Evolutionary conservation across 2,888 invertebrate species (phyloP), one percentile per base, ranked within the genome.

Genomic region (Mesochorus sp.): DNA sequence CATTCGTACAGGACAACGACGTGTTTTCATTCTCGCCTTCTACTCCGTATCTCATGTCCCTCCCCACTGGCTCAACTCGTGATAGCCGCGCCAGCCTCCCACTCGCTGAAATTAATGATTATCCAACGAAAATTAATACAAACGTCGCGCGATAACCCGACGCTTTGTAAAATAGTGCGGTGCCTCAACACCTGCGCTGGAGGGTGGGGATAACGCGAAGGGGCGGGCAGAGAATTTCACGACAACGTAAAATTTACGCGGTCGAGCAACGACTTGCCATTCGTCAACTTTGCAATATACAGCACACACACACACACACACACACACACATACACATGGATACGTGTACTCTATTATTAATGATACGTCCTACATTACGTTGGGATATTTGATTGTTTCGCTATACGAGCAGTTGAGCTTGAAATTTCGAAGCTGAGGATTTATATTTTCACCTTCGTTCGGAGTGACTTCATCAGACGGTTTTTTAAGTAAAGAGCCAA

Each of bases 71-170:
- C 57, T 37, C 44, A 21, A n/a, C 71, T 34, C 67, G 44, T 14
- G 66, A 37, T 39, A 31, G 28, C 19, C 19, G 10, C 24, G 12
- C 42, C 26, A 14, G 2, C n/a, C 37, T 24, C 21, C 12, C 24
- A 42, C 39, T 42, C 59, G 2, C 8, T 12, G 57, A 57, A 73
- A 81, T 81, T 77, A 75, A 81, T 81, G 81, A 81, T 79, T 68
- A 81, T 78, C 75, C 72, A 66, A 66, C 72, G 71, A 80, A 71
- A 81, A 80, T 81, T 81, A 81, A 80, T 81, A 75, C 75, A 70
- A 78, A 70, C 75, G 77, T 74, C 76, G 53, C 64, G 74, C 74
- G 72, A 73, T 73, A 77, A 67, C 55, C 76, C 49, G 67, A 57
- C 39, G 55, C 55, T 77, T 68, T 68, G 72, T 44, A 31, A 68